phyloP scores from a whole-genome alignment of 37 sponge, comb jelly and placozoan genomes.

The Haliclona indistincta region DNA sequence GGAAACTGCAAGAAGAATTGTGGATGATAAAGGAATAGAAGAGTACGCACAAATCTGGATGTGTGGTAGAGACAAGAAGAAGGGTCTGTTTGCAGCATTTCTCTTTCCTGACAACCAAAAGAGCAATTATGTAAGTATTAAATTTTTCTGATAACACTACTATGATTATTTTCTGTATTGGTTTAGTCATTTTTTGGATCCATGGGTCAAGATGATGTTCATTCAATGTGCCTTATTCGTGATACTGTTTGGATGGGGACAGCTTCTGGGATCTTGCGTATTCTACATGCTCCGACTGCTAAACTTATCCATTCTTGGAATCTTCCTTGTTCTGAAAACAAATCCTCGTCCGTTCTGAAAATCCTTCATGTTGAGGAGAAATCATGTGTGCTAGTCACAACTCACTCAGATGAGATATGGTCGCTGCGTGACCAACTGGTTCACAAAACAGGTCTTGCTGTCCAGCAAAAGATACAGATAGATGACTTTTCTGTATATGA shows the following conservation, averaged over 20 bases:
- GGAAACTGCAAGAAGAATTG: neutral
- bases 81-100: conserved; percentile 66
- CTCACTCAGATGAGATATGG: conserved; percentile 52
- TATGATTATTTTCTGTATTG: neutral
- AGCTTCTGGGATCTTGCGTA: conserved; percentile 25
- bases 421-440: conserved; percentile 25
- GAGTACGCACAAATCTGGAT: conserved; percentile 70
- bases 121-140: conserved; percentile 60
- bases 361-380: conserved; percentile 54
- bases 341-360: conserved; percentile 28
- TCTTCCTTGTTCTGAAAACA: neutral
- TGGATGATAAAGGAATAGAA: neutral
- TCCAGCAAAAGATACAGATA: conserved; percentile 12
- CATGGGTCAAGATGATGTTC: conserved; percentile 46
- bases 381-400: conserved; percentile 47
- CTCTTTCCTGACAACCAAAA: conserved; percentile 52
- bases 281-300: conserved; percentile 54
- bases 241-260: conserved; percentile 76
- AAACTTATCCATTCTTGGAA: conserved; percentile 30
- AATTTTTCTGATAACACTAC: no score
- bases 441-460: conserved; percentile 4
- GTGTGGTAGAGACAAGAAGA: conserved; percentile 75
- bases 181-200: conserved; percentile 58
- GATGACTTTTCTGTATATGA: conserved; percentile 41
- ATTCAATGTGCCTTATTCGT: conserved; percentile 49